Conservation (phyloP, 2,797 vertebrate genomes). For the Falco cherrug region DNA sequence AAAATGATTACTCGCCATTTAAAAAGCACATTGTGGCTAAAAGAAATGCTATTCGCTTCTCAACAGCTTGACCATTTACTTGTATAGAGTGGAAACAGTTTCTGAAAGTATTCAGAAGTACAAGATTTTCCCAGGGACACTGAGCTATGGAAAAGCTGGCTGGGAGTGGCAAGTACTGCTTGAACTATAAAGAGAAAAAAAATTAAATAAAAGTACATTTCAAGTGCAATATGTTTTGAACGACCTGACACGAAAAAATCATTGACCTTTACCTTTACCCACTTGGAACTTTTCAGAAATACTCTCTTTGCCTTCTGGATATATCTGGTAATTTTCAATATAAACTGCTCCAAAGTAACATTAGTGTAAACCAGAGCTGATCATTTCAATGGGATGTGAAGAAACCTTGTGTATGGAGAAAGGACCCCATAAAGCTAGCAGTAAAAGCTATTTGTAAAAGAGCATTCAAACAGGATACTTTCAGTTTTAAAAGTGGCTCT, state of each 20-base stretch:
- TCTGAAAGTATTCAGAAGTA: background rate
- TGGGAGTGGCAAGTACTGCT: background rate
- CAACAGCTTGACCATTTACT: background rate
- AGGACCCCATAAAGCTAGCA: background rate
- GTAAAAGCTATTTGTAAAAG: background rate
- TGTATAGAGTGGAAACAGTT: background rate
- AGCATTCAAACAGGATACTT: background rate
- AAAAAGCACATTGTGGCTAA: background rate
- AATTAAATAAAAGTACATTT: background rate
- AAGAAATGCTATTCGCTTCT: background rate
- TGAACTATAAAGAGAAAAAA: background rate
- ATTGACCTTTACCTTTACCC: background rate
- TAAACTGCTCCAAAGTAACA: background rate
- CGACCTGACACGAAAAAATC: background rate
- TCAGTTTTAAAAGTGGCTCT: background rate
- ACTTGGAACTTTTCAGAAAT: background rate
- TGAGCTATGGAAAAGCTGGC: fast-evolving
- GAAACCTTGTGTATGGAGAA: background rate
- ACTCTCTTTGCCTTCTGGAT: background rate
- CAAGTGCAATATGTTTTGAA: background rate
- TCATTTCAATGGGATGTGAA: background rate
- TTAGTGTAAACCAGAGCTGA: background rate
- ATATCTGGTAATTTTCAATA: background rate
- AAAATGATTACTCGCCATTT: background rate
- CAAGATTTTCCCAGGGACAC: background rate